Base-by-base conservation (phyloP, 2,113 vertebrate genomes). In the Ancistrus triradiatus region DNA sequence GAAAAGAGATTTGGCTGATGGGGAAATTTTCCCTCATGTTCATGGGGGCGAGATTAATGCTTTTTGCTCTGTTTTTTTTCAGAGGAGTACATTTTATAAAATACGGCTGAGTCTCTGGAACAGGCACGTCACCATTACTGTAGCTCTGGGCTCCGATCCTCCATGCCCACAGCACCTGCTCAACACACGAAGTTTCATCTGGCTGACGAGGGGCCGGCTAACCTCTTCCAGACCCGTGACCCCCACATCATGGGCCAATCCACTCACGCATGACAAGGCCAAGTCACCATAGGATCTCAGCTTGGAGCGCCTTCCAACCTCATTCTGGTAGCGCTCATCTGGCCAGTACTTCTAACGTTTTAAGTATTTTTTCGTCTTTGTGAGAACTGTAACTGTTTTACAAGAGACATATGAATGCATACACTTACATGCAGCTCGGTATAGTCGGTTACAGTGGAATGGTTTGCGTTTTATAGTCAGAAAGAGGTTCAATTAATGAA, bases 11-110 rank as follows among this genome's bases (percentile, higher is more conserved):
- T n/a, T n/a, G n/a, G n/a, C n/a, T n/a, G n/a, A n/a, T n/a, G n/a
- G n/a, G n/a, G n/a, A n/a, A n/a, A n/a, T n/a, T n/a, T n/a, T n/a
- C n/a, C n/a, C n/a, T n/a, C n/a, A n/a, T n/a, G n/a, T n/a, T n/a
- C n/a, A n/a, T n/a, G n/a, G n/a, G n/a, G n/a, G n/a, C n/a, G n/a
- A n/a, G n/a, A n/a, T n/a, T n/a, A n/a, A n/a, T n/a, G n/a, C n/a
- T n/a, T n/a, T n/a, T 63, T 24, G 9, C 49, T 28, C 13, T 25
- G 28, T 24, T 7, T 25, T 38, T 4, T 43, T 21, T 1, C 77
- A 96, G 95, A 93, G 31, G 94, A n/a, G 94, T 28, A 78, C 88
- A 2, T 98, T 98, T 81, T 98, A 93, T 74, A n/a, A n/a, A n/a
- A n/a, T n/a, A 92, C 91, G 10, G 88, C 90, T 22, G 93, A 97